Base-by-base conservation (phyloP, 2,113 vertebrate species). In the Zosterops pallidus region DNA sequence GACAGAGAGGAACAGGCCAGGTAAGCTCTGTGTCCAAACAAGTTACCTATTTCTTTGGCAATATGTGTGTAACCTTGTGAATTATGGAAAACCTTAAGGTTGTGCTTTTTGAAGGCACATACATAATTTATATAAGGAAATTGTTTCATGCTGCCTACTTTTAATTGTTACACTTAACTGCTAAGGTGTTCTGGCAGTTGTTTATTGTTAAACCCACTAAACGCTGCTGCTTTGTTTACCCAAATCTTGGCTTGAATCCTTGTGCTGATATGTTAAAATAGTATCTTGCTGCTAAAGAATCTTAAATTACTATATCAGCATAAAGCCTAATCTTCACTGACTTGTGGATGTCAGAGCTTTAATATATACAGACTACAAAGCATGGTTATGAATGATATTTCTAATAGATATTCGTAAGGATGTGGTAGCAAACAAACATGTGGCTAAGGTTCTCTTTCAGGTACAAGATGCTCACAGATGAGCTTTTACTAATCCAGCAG, bases 1-100 rank as follows among this genome's bases (percentile, higher is more conserved):
- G 98, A 99, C 94, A 98, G 98, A 85, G 92, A 76, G 75, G 97
- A 99, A 90, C 99, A 99, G 97, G 91, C 97, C 95, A 99, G 98
- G 99, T 99, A 98, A 85, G 95, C 86, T 95, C 71, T 89, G 92
- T 96, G 83, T 96, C 95, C 79, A 89, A 85, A 74, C 76, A 96
- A 94, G 85, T 95, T 95, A 87, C 56, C 70, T 93, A 6, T 94
- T 94, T 94, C 83, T 92, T 53, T 94, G 92, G 77, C 90, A 95
- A 33, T 88, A 52, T 65, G 49, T 67, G 17, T 59, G 33, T 85
- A 96, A 60, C 65, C 49, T 89, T 76, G 39, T 78, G 70, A 91
- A 70, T 89, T 94, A 72, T 14, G 33, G 76, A 76, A 80, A 72
- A 85, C 86, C 86, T 94, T 94, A 71, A 93, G 86, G 85, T 95